These are phyloP conservation scores for Temnothorax ravouxi DNA, from an alignment of 2,888 invertebrate genomes.

Conservation along the genomic window DNA sequence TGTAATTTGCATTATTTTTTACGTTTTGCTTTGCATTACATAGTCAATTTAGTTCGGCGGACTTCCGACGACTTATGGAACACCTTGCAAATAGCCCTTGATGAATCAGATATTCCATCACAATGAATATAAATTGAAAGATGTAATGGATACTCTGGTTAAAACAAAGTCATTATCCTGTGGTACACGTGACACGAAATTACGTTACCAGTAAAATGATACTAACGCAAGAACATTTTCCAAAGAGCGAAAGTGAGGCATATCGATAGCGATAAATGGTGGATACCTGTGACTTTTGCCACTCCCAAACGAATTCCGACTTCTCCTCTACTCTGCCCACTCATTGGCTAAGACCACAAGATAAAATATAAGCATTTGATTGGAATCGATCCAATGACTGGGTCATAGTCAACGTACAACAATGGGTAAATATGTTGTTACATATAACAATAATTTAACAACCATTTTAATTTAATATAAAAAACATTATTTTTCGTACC, in stretches of 20 bases:
- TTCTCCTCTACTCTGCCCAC: constrained; percentile 65
- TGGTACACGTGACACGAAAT: constrained; percentile 88
- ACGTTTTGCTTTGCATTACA: not conserved
- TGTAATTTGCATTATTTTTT: not conserved
- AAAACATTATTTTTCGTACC: not conserved
- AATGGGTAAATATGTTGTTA: constrained; percentile 86
- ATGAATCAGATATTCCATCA: constrained; percentile 52
- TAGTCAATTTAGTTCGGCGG: constrained; percentile 81
- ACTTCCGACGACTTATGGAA: constrained; percentile 87
- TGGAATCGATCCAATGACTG: constrained; percentile 85
- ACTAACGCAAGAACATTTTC: constrained; percentile 86
- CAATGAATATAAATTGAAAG: constrained; percentile 83
- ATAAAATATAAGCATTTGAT: constrained; percentile 55
- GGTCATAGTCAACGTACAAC: constrained; percentile 89
- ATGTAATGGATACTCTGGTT: constrained; percentile 88
- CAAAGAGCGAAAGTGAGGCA: not conserved
- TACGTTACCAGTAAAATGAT: constrained; percentile 86
- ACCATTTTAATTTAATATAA: not conserved
- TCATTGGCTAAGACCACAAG: constrained; percentile 60
- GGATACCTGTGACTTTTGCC: constrained; percentile 80
- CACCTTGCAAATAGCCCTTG: constrained; percentile 59
- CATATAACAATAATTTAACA: not conserved
- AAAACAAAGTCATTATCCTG: constrained; percentile 89
- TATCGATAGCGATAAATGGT: constrained; percentile 61
- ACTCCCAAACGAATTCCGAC: constrained; percentile 58